phyloP scores from a whole-genome alignment of 2,113 vertebrate genomes.

The Arizona elegans region DNA sequence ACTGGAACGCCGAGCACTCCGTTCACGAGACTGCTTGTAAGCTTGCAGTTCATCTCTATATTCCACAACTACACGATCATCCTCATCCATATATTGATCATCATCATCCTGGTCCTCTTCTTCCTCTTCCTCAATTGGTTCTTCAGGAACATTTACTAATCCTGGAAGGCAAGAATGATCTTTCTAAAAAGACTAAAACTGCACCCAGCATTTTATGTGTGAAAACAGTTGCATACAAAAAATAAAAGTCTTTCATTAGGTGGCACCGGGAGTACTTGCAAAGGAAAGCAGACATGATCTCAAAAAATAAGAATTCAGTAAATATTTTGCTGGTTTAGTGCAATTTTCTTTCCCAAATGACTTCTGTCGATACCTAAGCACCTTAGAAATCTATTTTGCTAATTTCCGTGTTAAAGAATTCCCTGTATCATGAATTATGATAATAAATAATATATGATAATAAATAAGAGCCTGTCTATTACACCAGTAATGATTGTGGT shows the following conservation, averaged over 20 bases:
- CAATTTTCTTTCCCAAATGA: neutral
- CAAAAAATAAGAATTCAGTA: neutral
- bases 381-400: neutral
- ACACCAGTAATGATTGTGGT: neutral
- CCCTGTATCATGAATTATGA: neutral
- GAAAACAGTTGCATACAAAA: no score
- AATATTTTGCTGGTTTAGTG: neutral
- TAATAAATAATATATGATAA: neutral
- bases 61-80: conserved; percentile 90
- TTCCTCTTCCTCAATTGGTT: conserved; percentile 86
- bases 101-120: conserved; percentile 85
- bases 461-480: neutral
- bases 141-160: conserved; percentile 92
- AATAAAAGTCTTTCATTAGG: neutral
- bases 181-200: neutral
- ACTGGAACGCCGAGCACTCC: conserved; percentile 55
- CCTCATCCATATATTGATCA: conserved; percentile 91
- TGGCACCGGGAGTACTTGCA: neutral
- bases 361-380: neutral
- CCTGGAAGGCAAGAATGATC: conserved; percentile 56
- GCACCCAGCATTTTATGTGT: neutral
- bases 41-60: conserved; percentile 80
- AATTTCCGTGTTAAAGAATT: neutral
- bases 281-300: neutral
- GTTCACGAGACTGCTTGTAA: conserved; percentile 67